phyloP scores from a whole-genome alignment of 1,140 invertebrate genomes.

The Cotesia typhae region DNA sequence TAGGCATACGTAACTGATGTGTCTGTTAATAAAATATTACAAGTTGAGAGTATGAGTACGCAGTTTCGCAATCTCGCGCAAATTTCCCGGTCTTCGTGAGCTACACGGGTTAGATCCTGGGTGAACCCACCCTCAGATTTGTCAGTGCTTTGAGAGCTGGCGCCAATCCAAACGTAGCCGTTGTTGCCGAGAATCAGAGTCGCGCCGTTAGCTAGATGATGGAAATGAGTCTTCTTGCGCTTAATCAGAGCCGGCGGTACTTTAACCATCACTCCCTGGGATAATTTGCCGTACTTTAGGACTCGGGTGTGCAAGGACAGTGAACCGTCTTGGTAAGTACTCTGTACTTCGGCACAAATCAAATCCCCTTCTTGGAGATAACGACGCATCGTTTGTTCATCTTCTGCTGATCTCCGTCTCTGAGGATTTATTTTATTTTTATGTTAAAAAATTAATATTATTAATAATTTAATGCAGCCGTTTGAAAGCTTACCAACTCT shows the following conservation, averaged over 20 bases:
- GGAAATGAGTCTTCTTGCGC: conserved; percentile 95
- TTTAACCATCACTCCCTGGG: conserved; percentile 89
- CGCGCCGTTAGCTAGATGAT: conserved; percentile 89
- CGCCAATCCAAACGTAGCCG: conserved; percentile 95
- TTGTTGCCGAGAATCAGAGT: conserved; percentile 96
- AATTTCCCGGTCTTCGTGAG: conserved; percentile 77
- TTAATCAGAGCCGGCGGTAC: conserved; percentile 94
- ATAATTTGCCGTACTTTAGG: conserved; percentile 94
- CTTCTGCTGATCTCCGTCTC: conserved; percentile 91
- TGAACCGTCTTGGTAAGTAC: conserved; percentile 88
- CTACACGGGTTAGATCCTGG: conserved; percentile 80
- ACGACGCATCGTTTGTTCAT: conserved; percentile 96
- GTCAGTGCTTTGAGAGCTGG: conserved; percentile 71
- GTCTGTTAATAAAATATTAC: conserved; percentile 90
- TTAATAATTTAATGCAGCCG: no score
- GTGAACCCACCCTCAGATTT: conserved; percentile 81
- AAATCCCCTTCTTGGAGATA: conserved; percentile 96
- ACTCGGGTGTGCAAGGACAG: conserved; percentile 94
- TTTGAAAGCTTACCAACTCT: conserved; percentile 76
- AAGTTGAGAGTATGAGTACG: conserved; percentile 83
- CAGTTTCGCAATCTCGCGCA: conserved; percentile 91
- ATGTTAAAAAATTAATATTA: neutral
- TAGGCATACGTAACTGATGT: conserved; percentile 92
- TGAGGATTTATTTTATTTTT: conserved; percentile 54
- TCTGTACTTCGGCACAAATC: conserved; percentile 97